Evolutionary conservation across 2,888 invertebrate species (phyloP), one percentile per base, ranked within the genome.

Genomic region (Standfussiana lucernea): DNA sequence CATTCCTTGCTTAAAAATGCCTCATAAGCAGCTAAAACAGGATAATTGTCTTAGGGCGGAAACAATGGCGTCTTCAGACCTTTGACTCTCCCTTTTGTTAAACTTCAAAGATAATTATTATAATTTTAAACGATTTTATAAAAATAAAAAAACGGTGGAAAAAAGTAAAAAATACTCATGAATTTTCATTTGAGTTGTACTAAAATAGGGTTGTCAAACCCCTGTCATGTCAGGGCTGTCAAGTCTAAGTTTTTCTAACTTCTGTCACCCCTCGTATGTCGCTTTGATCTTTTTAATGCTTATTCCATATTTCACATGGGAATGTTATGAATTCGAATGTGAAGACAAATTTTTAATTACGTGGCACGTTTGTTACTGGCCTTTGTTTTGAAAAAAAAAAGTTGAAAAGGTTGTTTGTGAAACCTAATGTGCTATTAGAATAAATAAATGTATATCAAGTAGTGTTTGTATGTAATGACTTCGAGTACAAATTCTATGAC

Each of bases 121-220:
- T 82, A 87, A 82, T 85, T 87, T 85, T 82, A 79, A 85, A 85
- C 74, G 77, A 83, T 83, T 88, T 75, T 74, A 66, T 78, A 79
- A 70, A 82, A 77, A 65, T 76, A 79, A 69, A 82, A 77, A 69
- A 67, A 45, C n/a, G 77, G 40, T 37, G 35, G 40, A 42, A 74
- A 59, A 72, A 75, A 67, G 40, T 37, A 24, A 59, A 77, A 84
- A 84, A 78, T 77, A 77, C 70, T 79, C 65, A 81, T 86, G 80
- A 83, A 87, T 80, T 83, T 84, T 83, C 78, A 84, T 89, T 89
- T 73, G 78, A 78, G 75, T 69, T 76, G 76, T 87, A 89, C 91
- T 84, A 89, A 92, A 92, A 93, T 92, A 90, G 90, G 88, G 87
- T 88, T 91, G 93, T 93, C 93, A 92, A 88, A 92, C 92, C 91